phyloP scores from a whole-genome alignment of 2,888 invertebrate species.

The Zele albiditarsus region DNA sequence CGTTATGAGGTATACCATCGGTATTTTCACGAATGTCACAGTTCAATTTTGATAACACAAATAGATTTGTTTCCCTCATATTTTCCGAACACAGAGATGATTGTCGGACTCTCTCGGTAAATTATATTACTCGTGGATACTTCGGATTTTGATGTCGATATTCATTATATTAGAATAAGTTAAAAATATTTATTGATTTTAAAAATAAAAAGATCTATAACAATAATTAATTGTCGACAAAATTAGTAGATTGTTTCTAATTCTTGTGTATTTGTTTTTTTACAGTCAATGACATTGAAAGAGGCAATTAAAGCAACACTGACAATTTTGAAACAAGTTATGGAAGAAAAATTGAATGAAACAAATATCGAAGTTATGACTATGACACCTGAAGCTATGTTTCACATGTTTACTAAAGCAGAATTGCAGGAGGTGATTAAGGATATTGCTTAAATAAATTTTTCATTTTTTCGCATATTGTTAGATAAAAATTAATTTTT shows the following conservation, averaged over 20 bases:
- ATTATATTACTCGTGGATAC: no score
- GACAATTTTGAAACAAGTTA: conserved; percentile 97
- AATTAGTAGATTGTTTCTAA: background rate
- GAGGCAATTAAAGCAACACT: conserved; percentile 94
- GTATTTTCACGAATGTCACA: no score
- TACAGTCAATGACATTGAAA: conserved; percentile 90
- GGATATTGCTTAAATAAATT: conserved; percentile 78
- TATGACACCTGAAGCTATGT: conserved; percentile 87
- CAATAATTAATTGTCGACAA: background rate
- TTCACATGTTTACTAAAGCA: conserved; percentile 92
- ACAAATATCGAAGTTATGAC: conserved; percentile 98
- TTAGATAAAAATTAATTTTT: background rate
- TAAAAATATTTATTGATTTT: no score
- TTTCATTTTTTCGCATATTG: background rate
- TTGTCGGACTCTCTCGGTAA: no score
- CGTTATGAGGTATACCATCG: no score
- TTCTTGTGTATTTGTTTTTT: conserved; percentile 32
- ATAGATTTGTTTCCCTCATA: no score
- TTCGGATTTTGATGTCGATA: no score
- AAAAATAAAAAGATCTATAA: background rate
- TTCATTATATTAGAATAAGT: no score
- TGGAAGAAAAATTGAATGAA: conserved; percentile 98
- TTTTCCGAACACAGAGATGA: no score
- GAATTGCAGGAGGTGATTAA: conserved; percentile 93
- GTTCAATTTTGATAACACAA: no score